Percentiles rank a stretch among this genome's conserved stretches.
Conservation (phyloP, 2,113 vertebrate genomes). For the Lota lota region DNA sequence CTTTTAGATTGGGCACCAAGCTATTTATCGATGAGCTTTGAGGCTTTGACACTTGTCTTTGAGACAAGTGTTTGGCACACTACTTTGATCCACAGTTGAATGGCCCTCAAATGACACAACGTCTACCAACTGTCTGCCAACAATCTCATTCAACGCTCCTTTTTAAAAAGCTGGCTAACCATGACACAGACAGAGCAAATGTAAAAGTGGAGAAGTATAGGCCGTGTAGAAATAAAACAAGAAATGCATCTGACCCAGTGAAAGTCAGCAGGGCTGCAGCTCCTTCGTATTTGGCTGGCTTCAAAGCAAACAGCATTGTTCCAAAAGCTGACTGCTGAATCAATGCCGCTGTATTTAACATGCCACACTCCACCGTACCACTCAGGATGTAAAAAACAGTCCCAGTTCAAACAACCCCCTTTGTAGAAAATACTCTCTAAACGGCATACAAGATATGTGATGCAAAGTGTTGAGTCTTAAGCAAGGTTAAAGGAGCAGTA, state of each 20-base stretch:
- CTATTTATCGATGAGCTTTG: neutral
- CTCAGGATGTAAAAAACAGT: conserved; percentile 15
- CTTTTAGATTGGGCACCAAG: neutral
- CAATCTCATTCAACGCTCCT: no score
- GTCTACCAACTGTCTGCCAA: no score
- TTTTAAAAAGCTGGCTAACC: no score
- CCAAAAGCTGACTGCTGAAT: conserved; percentile 24
- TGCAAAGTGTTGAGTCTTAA: neutral
- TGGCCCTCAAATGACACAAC: no score
- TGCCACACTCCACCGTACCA: conserved; percentile 2
- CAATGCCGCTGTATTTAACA: conserved; percentile 39
- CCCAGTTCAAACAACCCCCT: neutral
- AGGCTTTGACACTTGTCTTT: no score
- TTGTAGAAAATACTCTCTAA: neutral
- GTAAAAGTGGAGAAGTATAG: no score
- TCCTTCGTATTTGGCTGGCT: conserved; percentile 5
- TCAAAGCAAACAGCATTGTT: conserved; percentile 27
- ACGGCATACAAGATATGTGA: neutral
- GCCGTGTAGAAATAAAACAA: neutral
- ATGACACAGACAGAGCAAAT: no score
- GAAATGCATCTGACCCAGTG: neutral
- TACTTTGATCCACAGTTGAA: no score
- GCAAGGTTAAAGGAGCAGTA: neutral
- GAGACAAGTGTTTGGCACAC: no score
- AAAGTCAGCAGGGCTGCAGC: neutral